Percentiles rank a stretch among this genome's conserved stretches.
Evolutionary conservation across 35 echinoderm and acorn worm genomes (phyloP).

Genomic region (Apostichopus parvimensis): DNA sequence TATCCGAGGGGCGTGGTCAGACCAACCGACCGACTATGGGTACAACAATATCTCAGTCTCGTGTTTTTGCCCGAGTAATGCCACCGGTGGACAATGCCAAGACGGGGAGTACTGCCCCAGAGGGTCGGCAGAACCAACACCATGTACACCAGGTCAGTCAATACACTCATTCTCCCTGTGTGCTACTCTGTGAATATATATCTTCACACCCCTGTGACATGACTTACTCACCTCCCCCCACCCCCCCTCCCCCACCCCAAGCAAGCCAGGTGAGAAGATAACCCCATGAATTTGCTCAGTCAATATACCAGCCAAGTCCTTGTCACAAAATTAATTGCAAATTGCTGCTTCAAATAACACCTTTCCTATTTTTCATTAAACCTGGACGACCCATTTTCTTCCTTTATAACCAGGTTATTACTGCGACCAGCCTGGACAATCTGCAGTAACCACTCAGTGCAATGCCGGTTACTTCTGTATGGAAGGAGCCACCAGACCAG

Average conservation of each 20-base stretch:
- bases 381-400: not conserved
- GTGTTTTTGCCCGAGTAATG: constrained; percentile 88
- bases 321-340: too few species aligned
- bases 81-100: constrained; percentile 92
- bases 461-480: constrained; percentile 90
- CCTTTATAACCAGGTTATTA: constrained; percentile 63
- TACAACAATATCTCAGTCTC: constrained; percentile 80
- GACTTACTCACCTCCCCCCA: not conserved
- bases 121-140: constrained; percentile 82
- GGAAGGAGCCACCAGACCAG: constrained; percentile 58
- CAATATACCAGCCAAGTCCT: too few species aligned
- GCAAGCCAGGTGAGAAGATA: not conserved
- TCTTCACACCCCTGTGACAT: too few species aligned
- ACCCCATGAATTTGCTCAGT: too few species aligned
- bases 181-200: too few species aligned
- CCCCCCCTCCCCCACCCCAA: not conserved
- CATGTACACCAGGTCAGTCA: constrained; percentile 70
- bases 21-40: constrained; percentile 83
- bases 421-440: constrained; percentile 77
- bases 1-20: constrained; percentile 89
- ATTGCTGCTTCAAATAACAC: not conserved
- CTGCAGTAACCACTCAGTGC: constrained; percentile 71
- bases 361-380: not conserved
- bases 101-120: constrained; percentile 86
- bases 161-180: not conserved